Base-by-base conservation (phyloP, 1,140 invertebrate genomes). In the Micrasema longulum region DNA sequence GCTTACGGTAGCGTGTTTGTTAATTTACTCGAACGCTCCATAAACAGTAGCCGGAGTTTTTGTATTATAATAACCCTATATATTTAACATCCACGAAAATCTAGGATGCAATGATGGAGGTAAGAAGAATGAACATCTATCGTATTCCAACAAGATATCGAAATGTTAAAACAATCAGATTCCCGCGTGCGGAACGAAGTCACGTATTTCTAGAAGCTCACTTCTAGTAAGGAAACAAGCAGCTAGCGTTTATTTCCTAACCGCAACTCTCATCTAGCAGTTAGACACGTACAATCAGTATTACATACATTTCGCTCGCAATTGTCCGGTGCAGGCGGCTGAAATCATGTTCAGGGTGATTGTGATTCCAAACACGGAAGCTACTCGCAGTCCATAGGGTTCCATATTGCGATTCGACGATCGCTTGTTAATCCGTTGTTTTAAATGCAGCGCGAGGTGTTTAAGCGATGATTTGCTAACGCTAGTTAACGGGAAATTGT, bases 201-300 rank as follows among this genome's bases (percentile, higher is more conserved):
- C 60, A 64, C 60, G 60, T 64, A 47, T 26, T 47, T 47, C 16
- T 23, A 1, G 43, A 31, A 31, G 60, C 55, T 41, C 22, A 22
- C 18, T 22, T 57, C 53, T 22, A 22, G 55, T 41, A 47, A 14
- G 60, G 43, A 64, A 64, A 64, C 65, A 50, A 68, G 65, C 48
- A 14, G 35, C 38, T 9, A 45, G 50, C 65, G 36, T 43, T 68
- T 41, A 53, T 55, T 55, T 23, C 65, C 16, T 68, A 55, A 68
- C 65, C 65, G 18, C 65, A 68, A 55, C 20, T 47, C 50, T 18
- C 65, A 68, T 52, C 65, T 68, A 55, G 48, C 31, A 68, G 50
- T 43, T 68, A 68, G 48, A 53, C 65, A 68, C 65, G 65, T 68
- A 68, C 65, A 55, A 68, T 41, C n/a, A 66, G 50, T 68, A 68